phyloP scores from a whole-genome alignment of 2,113 vertebrate genomes.

The Vanacampus margaritifer region DNA sequence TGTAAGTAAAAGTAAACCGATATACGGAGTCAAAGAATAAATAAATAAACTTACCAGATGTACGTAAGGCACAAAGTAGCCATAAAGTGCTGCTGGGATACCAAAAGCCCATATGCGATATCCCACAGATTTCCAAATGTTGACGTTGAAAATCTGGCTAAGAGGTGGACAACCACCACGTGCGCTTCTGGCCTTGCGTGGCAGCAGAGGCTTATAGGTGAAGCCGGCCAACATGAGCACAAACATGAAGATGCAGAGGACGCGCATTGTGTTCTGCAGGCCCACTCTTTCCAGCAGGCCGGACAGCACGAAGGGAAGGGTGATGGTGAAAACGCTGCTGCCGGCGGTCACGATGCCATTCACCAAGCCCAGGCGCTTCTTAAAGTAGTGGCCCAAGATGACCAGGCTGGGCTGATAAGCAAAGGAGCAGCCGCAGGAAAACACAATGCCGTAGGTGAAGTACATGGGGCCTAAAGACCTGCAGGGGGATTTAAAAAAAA shows the following conservation, averaged over 20 bases:
- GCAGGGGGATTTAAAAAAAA: neutral
- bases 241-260: conserved; percentile 85
- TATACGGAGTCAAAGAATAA: no score
- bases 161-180: conserved; percentile 57
- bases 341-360: conserved; percentile 96
- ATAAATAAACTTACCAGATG: conserved; percentile 82
- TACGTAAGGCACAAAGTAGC: conserved; percentile 97
- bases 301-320: conserved; percentile 81
- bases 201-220: conserved; percentile 83
- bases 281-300: conserved; percentile 61
- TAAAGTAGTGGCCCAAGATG: conserved; percentile 95
- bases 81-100: conserved; percentile 89
- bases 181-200: conserved; percentile 46
- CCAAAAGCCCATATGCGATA: conserved; percentile 94
- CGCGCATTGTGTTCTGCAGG: conserved; percentile 77
- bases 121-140: conserved; percentile 85
- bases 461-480: conserved; percentile 88
- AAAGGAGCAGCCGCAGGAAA: conserved; percentile 94
- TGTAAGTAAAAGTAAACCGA: no score
- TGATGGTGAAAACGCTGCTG: conserved; percentile 90
- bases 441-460: conserved; percentile 92
- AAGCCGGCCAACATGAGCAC: conserved; percentile 87
- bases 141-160: conserved; percentile 82
- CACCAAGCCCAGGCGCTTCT: conserved; percentile 90
- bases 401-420: conserved; percentile 96